Base-by-base conservation (phyloP, 1,140 invertebrate genomes). In the Drosophila baimaii region DNA sequence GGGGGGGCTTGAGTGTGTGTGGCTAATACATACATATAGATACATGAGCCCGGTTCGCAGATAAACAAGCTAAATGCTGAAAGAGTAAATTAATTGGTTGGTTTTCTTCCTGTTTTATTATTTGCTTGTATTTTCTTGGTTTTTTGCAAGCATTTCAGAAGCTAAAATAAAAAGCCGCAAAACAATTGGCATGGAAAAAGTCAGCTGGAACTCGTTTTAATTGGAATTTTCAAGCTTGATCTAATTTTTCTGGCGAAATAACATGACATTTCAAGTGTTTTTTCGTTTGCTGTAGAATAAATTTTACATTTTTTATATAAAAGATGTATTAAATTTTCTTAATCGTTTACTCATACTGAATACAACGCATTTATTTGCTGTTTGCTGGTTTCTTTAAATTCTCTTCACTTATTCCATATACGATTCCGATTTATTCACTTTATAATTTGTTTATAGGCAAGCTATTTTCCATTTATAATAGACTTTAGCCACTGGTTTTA, bases 1-100 rank as follows among this genome's bases (percentile, higher is more conserved):
- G 1, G 0, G 46, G n/a, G 54, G 65, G n/a, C 31, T 17, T 41
- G 62, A 35, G 21, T 57, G 21, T 23, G 21, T 57, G 21, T 23
- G 56, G 58, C 64, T 17, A 23, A 62, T 86, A 86, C 83, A 73
- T 86, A 86, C 83, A 89, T 86, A 86, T 66, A 86, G 79, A 89
- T 86, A 89, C 83, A 86, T 86, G 54, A 79, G 83, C 44, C 54
- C 46, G 55, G 54, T 63, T 49, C 52, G 62, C 23, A 27, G 58
- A 41, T 56, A 63, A 71, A 47, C 65, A 73, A 83, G 43, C 77
- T 82, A 68, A 68, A 63, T 73, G 79, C 81, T 62, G 41, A 88
- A 62, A 77, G 59, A 58, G 37, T 69, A 62, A 66, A 55, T 58
- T 44, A 43, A 21, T 51, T 54, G 10, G 5, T 19, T 43, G n/a